These are phyloP conservation scores for Hypsibius dujardini DNA, from an alignment of 1,140 invertebrate genomes.

Conservation along the genomic window DNA sequence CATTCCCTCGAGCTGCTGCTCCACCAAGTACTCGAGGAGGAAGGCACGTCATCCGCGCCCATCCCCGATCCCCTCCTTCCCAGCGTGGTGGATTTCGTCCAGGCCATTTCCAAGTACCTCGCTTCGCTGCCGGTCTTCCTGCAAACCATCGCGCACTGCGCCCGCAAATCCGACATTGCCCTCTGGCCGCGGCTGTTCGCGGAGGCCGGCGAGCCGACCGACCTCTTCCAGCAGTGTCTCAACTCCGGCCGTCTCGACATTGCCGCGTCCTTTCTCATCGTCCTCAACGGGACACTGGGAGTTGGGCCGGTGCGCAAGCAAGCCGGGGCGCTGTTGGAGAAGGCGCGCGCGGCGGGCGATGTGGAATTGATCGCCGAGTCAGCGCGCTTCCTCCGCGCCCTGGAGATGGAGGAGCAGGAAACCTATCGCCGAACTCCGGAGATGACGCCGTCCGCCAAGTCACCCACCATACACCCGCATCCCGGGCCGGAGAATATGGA, in stretches of 20 bases:
- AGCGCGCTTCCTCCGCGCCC: neutral
- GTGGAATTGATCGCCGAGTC: neutral
- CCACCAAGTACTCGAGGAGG: slow-evolving; percentile 92
- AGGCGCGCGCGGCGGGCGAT: neutral
- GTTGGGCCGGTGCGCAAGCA: slow-evolving; percentile 31
- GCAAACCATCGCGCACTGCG: slow-evolving; percentile 88
- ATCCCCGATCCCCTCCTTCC: slow-evolving; percentile 94
- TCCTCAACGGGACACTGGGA: slow-evolving; percentile 45
- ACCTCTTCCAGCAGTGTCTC: slow-evolving; percentile 84
- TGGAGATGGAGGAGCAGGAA: slow-evolving; percentile 10
- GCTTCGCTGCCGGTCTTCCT: slow-evolving; percentile 94
- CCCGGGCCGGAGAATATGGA: neutral
- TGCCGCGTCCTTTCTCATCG: slow-evolving; percentile 90
- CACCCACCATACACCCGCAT: neutral
- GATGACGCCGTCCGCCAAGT: neutral
- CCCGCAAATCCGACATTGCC: slow-evolving; percentile 94
- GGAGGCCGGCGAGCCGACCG: slow-evolving; percentile 83
- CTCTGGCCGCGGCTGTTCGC: slow-evolving; percentile 94
- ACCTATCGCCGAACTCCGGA: neutral
- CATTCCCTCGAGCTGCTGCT: slow-evolving; percentile 88
- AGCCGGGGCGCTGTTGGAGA: slow-evolving; percentile 23
- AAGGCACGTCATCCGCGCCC: slow-evolving; percentile 94
- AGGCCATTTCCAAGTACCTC: no score
- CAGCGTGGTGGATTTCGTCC: slow-evolving; percentile 89
- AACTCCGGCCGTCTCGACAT: slow-evolving; percentile 72